A percentile compares a stretch with the other conserved stretches of the same genome.
These are phyloP conservation scores for Drosophila mimetica DNA, from an alignment of 2,888 invertebrate species.

Conservation along the genomic window DNA sequence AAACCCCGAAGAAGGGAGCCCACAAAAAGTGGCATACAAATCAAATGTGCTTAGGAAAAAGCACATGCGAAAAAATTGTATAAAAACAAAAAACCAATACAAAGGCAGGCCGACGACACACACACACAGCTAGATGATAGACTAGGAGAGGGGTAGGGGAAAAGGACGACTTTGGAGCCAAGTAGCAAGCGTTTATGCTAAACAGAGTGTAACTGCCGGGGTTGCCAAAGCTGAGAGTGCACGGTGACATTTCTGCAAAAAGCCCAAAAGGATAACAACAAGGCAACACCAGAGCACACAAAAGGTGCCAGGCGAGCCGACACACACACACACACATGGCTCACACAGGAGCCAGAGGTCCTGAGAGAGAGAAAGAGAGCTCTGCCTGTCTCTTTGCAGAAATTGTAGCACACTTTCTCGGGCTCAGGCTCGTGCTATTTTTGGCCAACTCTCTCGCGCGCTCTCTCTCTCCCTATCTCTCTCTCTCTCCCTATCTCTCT, in stretches of 20 bases:
- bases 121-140: slow-evolving; percentile 29
- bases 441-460: slow-evolving; percentile 50
- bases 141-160: slow-evolving; percentile 2
- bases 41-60: slow-evolving; percentile 66
- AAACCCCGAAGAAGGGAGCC: slow-evolving; percentile 11
- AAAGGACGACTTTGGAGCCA: slow-evolving; percentile 61
- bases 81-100: slow-evolving; percentile 68
- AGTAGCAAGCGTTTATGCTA: slow-evolving; percentile 81
- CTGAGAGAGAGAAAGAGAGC: slow-evolving; percentile 16
- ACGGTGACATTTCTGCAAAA: slow-evolving; percentile 78
- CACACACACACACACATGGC: slow-evolving; percentile 16
- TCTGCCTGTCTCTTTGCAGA: slow-evolving; percentile 51
- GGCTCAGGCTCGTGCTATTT: slow-evolving; percentile 60
- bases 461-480: slow-evolving; percentile 3
- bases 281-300: slow-evolving; percentile 52
- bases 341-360: slow-evolving; percentile 4
- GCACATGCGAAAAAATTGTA: slow-evolving; percentile 62
- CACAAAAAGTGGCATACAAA: slow-evolving; percentile 54
- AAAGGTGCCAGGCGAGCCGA: slow-evolving; percentile 41
- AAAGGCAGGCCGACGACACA: slow-evolving; percentile 37
- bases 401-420: slow-evolving; percentile 55
- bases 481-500: slow-evolving; percentile 1
- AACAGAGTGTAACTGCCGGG: slow-evolving; percentile 81
- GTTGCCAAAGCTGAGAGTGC: slow-evolving; percentile 69
- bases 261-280: slow-evolving; percentile 56